These are phyloP conservation scores for Gallinago media DNA, from an alignment of 2,113 vertebrate species.

Conservation along the genomic window DNA sequence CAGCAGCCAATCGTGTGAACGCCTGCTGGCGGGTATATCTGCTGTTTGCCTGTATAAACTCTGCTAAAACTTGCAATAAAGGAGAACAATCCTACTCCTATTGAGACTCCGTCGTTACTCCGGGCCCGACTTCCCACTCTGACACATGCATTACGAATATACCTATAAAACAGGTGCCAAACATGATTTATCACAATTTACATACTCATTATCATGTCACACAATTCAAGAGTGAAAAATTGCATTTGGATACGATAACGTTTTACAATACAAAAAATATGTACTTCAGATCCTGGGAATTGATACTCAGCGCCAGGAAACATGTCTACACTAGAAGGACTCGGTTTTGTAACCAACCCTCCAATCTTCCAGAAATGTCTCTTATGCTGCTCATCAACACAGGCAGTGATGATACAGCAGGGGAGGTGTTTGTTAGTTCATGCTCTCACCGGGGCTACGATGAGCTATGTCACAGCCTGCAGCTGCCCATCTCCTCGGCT, in stretches of 20 bases:
- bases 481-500: background rate
- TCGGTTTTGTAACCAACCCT: background rate
- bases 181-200: background rate
- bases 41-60: too few species aligned
- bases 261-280: background rate
- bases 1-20: too few species aligned
- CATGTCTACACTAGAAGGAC: background rate
- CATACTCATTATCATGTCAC: background rate
- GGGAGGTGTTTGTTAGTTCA: background rate
- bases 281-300: background rate
- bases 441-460: accelerated
- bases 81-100: too few species aligned
- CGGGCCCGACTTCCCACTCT: too few species aligned
- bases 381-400: accelerated
- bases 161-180: background rate
- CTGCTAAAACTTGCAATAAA: too few species aligned
- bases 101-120: too few species aligned
- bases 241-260: background rate
- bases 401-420: background rate
- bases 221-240: background rate
- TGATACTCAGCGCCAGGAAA: background rate
- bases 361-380: background rate
- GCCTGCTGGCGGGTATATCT: too few species aligned
- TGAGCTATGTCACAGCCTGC: background rate
- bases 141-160: background rate